These are phyloP conservation scores for Apoderus coryli DNA, from an alignment of 2,888 invertebrate genomes.

Conservation along the genomic window DNA sequence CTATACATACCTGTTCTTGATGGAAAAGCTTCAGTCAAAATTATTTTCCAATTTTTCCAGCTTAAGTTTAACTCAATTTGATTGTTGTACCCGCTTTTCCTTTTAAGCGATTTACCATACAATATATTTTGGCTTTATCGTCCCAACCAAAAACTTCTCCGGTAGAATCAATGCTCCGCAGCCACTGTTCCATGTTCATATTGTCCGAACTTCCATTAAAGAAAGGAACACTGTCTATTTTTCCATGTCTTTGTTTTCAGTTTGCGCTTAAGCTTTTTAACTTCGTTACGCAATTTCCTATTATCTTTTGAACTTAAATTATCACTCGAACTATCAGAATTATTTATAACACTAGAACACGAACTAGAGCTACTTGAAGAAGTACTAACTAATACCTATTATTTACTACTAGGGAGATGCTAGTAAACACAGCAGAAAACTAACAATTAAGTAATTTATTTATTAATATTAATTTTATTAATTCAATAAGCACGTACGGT, in stretches of 20 bases:
- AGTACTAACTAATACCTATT: too few relatives aligned
- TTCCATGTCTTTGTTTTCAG: background rate
- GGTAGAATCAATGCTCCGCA: constrained; percentile 8
- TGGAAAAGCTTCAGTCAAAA: constrained; percentile 6
- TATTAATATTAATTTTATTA: too few relatives aligned
- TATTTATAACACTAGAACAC: too few relatives aligned
- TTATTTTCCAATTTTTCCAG: constrained; percentile 7
- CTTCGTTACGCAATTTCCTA: background rate
- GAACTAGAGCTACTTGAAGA: too few relatives aligned
- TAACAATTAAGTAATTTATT: too few relatives aligned
- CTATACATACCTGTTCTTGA: constrained; percentile 3
- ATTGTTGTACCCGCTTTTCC: constrained; percentile 10
- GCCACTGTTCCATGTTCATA: constrained; percentile 6
- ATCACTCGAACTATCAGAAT: too few relatives aligned
- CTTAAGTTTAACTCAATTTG: constrained; percentile 5
- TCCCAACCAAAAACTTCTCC: constrained; percentile 11
- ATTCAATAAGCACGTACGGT: too few relatives aligned
- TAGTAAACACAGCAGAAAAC: too few relatives aligned
- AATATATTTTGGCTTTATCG: constrained; percentile 8
- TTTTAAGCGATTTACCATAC: constrained; percentile 7
- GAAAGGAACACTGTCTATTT: constrained; percentile 2
- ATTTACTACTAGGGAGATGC: too few relatives aligned
- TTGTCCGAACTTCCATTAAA: background rate
- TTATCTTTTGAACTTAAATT: too few relatives aligned
- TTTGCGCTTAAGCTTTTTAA: constrained; percentile 2